phyloP scores from a whole-genome alignment of 2,113 vertebrate genomes.

The Periophthalmus modestus region DNA sequence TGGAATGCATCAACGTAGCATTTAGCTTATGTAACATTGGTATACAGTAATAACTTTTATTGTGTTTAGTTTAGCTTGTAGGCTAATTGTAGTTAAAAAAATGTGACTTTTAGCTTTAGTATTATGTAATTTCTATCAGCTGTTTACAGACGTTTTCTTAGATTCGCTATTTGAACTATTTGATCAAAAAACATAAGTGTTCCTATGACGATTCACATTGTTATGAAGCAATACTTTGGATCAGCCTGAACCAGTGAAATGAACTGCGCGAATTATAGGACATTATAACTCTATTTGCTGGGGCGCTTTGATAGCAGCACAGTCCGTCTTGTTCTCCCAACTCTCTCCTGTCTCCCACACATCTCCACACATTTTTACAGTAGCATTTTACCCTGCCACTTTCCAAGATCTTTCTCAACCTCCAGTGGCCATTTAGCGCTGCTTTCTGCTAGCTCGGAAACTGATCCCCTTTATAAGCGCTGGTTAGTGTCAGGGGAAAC shows the following conservation, averaged over 20 bases:
- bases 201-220: not conserved
- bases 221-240: not conserved
- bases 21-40: not conserved
- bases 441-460: constrained; percentile 33
- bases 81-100: too few species aligned
- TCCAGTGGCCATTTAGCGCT: constrained; percentile 47
- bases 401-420: constrained; percentile 40
- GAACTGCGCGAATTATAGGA: not conserved
- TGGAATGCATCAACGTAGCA: not conserved
- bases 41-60: not conserved
- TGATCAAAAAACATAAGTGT: not conserved
- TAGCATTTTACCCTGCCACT: constrained; percentile 26
- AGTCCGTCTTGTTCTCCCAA: not conserved
- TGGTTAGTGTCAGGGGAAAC: constrained; percentile 63
- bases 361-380: constrained; percentile 24
- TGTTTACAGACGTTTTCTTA: not conserved
- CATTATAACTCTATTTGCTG: not conserved
- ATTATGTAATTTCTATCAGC: not conserved
- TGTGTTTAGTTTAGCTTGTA: not conserved
- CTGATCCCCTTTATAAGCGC: constrained; percentile 64
- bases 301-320: not conserved
- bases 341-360: not conserved
- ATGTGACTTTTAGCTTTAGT: not conserved
- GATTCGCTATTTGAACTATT: not conserved
- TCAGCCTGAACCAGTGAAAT: not conserved